Evolutionary conservation across 1,140 invertebrate genomes (phyloP).

Genomic region (Euglossa dilemma): DNA sequence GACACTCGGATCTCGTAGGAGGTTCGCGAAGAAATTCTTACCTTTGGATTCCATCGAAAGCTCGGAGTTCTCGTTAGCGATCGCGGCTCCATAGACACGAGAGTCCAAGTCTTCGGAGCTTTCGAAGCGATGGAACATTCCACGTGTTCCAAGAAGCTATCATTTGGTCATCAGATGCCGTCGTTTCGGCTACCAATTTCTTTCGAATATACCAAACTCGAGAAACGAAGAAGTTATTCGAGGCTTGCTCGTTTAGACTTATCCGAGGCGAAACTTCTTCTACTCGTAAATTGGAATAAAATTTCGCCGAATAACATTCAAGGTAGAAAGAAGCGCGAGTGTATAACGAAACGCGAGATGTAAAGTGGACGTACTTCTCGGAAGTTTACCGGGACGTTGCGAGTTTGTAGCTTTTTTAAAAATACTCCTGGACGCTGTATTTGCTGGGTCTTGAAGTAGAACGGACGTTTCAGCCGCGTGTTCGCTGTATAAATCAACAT

Average conservation of each 20-base stretch:
- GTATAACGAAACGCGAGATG: neutral
- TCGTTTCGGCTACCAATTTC: no score
- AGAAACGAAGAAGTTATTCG: no score
- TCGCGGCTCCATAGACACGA: no score
- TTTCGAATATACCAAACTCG: no score
- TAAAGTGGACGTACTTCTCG: neutral
- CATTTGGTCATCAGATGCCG: no score
- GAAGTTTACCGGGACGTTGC: neutral
- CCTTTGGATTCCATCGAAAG: conserved; percentile 26
- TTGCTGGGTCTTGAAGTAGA: neutral
- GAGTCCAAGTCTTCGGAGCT: no score
- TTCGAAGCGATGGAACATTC: no score
- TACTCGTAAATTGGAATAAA: neutral
- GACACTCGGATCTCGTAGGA: neutral
- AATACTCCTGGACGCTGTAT: neutral
- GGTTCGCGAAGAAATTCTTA: neutral
- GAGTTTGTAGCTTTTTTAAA: neutral
- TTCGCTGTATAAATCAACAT: neutral
- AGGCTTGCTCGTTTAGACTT: no score
- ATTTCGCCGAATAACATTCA: neutral
- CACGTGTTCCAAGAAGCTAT: neutral
- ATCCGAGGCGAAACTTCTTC: neutral
- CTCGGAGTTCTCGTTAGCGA: conserved; percentile 3
- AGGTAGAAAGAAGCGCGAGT: neutral
- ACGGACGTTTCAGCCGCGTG: neutral